These are phyloP conservation scores for Caenorhabditis panamensis DNA, from an alignment of 2,888 invertebrate genomes.

Conservation along the genomic window DNA sequence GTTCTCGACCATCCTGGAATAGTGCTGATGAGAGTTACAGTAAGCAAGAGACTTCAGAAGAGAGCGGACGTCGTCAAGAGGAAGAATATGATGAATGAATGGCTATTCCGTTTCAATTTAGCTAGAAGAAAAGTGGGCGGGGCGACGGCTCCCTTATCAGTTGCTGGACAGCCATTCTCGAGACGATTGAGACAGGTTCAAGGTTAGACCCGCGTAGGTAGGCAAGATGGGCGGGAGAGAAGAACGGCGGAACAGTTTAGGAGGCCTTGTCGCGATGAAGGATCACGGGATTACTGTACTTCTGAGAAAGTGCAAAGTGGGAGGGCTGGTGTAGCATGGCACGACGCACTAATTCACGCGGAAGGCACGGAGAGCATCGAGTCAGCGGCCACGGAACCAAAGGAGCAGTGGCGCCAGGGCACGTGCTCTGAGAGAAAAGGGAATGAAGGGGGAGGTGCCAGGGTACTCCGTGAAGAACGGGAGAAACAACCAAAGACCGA, in stretches of 20 bases:
- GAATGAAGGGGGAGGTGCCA: too few relatives aligned
- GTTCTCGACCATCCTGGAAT: not conserved
- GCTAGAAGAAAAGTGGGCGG: not conserved
- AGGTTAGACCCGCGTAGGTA: slow-evolving; percentile 6
- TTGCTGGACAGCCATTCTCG: not conserved
- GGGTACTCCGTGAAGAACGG: too few relatives aligned
- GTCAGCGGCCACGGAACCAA: not conserved
- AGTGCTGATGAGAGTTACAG: not conserved
- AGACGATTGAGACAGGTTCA: slow-evolving; percentile 30
- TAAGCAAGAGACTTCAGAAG: not conserved
- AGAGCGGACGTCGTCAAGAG: not conserved
- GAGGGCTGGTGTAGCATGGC: too few relatives aligned
- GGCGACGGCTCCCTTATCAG: not conserved
- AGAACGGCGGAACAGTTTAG: not conserved
- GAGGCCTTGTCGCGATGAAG: not conserved
- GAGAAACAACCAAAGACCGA: too few relatives aligned
- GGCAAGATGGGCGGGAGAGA: not conserved
- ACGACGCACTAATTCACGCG: too few relatives aligned
- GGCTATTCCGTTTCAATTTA: not conserved
- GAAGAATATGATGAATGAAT: not conserved
- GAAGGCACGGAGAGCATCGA: too few relatives aligned
- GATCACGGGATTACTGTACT: not conserved
- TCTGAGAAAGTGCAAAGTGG: too few relatives aligned
- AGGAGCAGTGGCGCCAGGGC: too few relatives aligned
- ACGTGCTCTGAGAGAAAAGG: too few relatives aligned